Evolutionary conservation across 2,797 vertebrate genomes (phyloP).

Genomic region (Pitangus sulphuratus): DNA sequence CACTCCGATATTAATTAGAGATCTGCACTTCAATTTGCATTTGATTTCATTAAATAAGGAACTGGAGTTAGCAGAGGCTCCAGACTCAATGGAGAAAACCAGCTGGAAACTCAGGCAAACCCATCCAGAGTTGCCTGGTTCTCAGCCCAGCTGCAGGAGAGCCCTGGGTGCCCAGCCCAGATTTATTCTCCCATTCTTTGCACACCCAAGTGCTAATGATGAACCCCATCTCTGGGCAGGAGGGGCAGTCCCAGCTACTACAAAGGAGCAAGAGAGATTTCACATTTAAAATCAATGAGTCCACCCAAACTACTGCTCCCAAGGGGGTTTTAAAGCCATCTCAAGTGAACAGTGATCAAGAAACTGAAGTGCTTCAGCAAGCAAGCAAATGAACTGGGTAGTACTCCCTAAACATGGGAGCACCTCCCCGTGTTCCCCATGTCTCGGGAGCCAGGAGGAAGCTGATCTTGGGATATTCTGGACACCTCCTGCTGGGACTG

Average conservation of each 20-base stretch:
- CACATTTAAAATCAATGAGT: neutral
- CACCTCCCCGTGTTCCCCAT: neutral
- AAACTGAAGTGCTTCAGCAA: neutral
- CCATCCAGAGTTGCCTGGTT: neutral
- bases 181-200: neutral
- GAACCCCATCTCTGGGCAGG: neutral
- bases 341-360: neutral
- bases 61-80: neutral
- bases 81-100: neutral
- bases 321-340: neutral
- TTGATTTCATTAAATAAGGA: neutral
- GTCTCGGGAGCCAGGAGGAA: neutral
- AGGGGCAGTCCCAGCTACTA: neutral
- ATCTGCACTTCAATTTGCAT: neutral
- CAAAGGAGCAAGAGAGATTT: neutral
- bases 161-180: neutral
- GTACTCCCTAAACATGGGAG: neutral
- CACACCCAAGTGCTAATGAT: neutral
- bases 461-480: neutral
- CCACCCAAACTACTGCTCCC: neutral
- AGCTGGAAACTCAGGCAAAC: neutral
- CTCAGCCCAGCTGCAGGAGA: neutral
- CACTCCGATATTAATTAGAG: conserved; percentile 29
- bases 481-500: neutral
- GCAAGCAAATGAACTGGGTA: neutral